Conservation (phyloP, 2,888 invertebrate species). For the Psylliodes chrysocephalus region DNA sequence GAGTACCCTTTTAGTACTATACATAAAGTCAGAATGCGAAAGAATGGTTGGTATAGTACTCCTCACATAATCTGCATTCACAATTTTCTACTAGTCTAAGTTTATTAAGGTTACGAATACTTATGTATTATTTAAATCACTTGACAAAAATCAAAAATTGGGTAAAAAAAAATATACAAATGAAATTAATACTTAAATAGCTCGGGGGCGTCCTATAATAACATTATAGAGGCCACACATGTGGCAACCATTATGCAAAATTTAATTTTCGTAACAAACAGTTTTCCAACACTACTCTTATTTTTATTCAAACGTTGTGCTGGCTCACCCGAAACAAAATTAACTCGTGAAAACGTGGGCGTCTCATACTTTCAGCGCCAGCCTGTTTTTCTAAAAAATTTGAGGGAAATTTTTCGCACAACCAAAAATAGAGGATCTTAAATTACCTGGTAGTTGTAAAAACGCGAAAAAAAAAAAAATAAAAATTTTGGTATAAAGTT, state of each 20-base stretch:
- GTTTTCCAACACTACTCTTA: constrained; percentile 10
- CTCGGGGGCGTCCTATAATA: constrained; percentile 7
- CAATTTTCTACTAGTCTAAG: too few relatives aligned
- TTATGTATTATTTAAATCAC: too few relatives aligned
- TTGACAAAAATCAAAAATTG: too few relatives aligned
- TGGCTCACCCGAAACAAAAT: constrained; percentile 18
- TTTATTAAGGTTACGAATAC: too few relatives aligned
- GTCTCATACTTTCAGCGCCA: constrained; percentile 24
- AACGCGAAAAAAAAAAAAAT: too few relatives aligned
- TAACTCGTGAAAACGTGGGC: constrained; percentile 27
- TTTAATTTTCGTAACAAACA: constrained; percentile 19
- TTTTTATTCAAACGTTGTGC: constrained; percentile 18
- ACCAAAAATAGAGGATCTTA: constrained; percentile 35
- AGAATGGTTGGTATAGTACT: too few relatives aligned
- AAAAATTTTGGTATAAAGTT: too few relatives aligned
- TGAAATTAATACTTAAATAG: too few relatives aligned
- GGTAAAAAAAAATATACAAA: background rate
- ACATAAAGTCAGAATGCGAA: too few relatives aligned
- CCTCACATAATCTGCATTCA: too few relatives aligned
- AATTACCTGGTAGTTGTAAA: constrained; percentile 30
- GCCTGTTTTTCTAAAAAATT: constrained; percentile 20
- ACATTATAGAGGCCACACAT: constrained; percentile 15
- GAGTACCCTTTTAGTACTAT: too few relatives aligned
- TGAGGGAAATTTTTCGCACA: constrained; percentile 17
- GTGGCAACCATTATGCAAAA: constrained; percentile 17